Evolutionary conservation across 2,113 vertebrate genomes (phyloP).

Genomic region (Mobula birostris): DNA sequence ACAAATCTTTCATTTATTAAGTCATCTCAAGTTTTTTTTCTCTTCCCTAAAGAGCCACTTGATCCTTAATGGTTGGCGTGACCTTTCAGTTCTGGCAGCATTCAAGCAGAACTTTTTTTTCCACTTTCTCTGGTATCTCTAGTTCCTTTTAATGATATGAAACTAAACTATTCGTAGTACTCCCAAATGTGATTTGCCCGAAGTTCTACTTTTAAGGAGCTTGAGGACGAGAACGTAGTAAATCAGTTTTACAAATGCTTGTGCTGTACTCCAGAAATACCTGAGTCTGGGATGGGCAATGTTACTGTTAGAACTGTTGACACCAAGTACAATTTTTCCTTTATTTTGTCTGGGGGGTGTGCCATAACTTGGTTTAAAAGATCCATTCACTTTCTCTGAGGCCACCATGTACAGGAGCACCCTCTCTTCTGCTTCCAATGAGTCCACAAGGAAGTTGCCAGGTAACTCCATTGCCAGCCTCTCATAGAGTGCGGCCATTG

Average conservation of each 20-base stretch:
- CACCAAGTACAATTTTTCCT: not conserved
- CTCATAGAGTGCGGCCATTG: not conserved
- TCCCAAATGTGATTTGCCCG: not conserved
- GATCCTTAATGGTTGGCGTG: no score
- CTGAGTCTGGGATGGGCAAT: no score
- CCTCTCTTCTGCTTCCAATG: not conserved
- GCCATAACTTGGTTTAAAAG: not conserved
- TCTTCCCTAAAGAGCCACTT: no score
- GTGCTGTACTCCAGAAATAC: not conserved
- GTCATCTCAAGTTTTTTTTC: no score
- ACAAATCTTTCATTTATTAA: no score
- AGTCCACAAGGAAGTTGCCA: not conserved
- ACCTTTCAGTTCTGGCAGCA: no score
- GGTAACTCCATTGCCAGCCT: not conserved
- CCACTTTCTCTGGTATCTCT: no score
- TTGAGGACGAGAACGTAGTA: not conserved
- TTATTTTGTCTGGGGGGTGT: not conserved
- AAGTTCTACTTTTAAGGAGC: not conserved
- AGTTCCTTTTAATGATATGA: no score
- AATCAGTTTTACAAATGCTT: not conserved
- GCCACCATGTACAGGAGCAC: not conserved
- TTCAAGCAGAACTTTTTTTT: no score
- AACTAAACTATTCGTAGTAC: no score
- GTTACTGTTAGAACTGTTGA: no score
- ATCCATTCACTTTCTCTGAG: constrained; percentile 2